Base-by-base conservation (phyloP, 2,113 vertebrate species). In the Saccopteryx bilineata region DNA sequence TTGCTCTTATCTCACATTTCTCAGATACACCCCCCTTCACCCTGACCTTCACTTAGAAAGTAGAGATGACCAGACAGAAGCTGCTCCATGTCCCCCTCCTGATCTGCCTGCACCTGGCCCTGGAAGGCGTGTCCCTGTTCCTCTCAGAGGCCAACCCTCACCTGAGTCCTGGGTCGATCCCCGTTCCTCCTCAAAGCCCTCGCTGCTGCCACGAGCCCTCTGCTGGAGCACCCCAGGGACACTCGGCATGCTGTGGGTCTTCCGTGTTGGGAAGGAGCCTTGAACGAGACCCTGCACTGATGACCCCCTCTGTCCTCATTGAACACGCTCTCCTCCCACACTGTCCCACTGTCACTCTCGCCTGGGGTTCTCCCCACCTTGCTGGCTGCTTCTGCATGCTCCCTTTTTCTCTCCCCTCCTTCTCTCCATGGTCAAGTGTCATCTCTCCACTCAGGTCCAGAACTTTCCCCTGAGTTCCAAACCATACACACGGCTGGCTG, bases 31-130 rank as follows among this genome's bases (percentile, higher is more conserved):
- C 8, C n/a, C 31, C 39, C 26, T 66, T 61, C n/a, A 71, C 0
- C 5, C 4, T 52, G 13, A 5, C 7, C 68, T 46, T 82, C 13
- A 7, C 75, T 23, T 14, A 83, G 80, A 31, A 60, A n/a, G 80
- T 17, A 21, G 39, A 48, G 46, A 10, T 9, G 2, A 15, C 7
- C 79, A 65, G 72, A 33, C 7, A n/a, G 87, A 72, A 46, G 33
- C 8, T 3, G 23, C 19, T 68, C 28, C 7, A 0, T 54, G 0
- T 21, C 33, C 26, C 18, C n/a, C 33, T 39, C 10, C 26, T 8
- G 26, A 17, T 46, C 24, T 8, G 5, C 90, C 39, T 33, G 19
- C 13, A 18, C 33, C 54, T 23, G 33, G 18, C 8, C 69, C 68
- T 23, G 54, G 69, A 60, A 87, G 54, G 26, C 6, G 0, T 48